phyloP scores from a whole-genome alignment of 2,797 vertebrate species.

The Selene dorsalis region DNA sequence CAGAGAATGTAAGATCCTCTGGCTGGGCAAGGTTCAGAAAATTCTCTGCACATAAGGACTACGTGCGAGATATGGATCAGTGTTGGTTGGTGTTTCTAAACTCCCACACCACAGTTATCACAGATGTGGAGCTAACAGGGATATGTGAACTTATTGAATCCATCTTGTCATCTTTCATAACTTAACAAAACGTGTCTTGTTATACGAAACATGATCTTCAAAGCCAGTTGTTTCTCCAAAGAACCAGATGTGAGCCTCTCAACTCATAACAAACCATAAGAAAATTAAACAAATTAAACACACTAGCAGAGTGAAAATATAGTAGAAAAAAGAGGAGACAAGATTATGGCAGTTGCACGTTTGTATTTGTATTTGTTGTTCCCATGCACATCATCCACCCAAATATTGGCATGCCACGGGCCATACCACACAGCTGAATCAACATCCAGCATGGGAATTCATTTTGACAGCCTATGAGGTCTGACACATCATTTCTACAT shows the following conservation, averaged over 20 bases:
- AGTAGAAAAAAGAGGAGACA: not conserved
- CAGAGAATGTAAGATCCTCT: not conserved
- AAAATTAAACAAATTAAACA: not conserved
- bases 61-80: not conserved
- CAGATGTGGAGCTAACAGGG: not conserved
- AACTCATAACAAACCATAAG: not conserved
- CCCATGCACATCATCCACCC: not conserved
- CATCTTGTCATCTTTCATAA: not conserved
- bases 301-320: not conserved
- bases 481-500: conserved; percentile 23
- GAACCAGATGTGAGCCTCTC: not conserved
- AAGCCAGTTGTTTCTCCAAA: conserved; percentile 24
- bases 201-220: conserved; percentile 7
- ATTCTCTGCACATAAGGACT: not conserved
- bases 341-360: no score
- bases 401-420: conserved; percentile 3
- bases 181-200: not conserved
- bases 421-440: conserved; percentile 9
- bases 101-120: not conserved
- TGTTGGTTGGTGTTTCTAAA: not conserved
- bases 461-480: conserved; percentile 8
- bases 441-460: not conserved
- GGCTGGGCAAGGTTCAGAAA: not conserved
- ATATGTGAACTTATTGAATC: not conserved
- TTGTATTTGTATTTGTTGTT: not conserved